These are phyloP conservation scores for Leptogaster cylindrica DNA, from an alignment of 2,888 invertebrate genomes.

Conservation along the genomic window DNA sequence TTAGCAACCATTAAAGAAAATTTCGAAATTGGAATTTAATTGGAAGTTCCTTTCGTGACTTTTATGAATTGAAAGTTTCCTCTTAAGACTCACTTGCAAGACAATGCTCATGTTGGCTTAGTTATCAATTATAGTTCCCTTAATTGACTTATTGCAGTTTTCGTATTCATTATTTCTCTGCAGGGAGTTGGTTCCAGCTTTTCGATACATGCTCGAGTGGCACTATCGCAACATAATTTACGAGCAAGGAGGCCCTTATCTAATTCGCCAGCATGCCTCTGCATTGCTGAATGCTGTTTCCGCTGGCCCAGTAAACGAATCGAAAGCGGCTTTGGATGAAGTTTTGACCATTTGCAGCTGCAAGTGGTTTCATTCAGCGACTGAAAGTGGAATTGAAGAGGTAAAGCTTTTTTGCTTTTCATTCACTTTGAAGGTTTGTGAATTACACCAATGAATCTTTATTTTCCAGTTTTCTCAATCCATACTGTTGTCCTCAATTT, in stretches of 20 bases:
- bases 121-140: conserved; percentile 18
- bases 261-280: conserved; percentile 61
- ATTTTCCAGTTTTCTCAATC: conserved; percentile 60
- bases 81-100: too few relatives aligned
- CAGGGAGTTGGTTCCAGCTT: conserved; percentile 58
- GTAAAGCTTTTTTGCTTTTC: conserved; percentile 49
- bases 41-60: background rate
- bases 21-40: background rate
- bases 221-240: conserved; percentile 59
- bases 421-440: too few relatives aligned
- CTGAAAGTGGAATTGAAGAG: conserved; percentile 54
- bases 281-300: conserved; percentile 56
- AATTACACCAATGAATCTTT: conserved; percentile 11
- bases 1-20: too few relatives aligned
- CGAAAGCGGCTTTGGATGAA: conserved; percentile 51
- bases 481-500: conserved; percentile 55
- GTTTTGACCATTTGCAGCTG: conserved; percentile 57
- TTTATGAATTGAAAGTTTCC: too few relatives aligned
- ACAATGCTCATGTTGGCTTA: too few relatives aligned
- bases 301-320: conserved; percentile 50
- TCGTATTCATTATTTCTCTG: conserved; percentile 42
- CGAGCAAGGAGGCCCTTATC: conserved; percentile 56
- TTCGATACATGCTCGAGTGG: conserved; percentile 60
- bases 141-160: too few relatives aligned
- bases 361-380: conserved; percentile 58